Evolutionary conservation across 2,113 vertebrate genomes (phyloP).

Genomic region (Hyaena hyaena): DNA sequence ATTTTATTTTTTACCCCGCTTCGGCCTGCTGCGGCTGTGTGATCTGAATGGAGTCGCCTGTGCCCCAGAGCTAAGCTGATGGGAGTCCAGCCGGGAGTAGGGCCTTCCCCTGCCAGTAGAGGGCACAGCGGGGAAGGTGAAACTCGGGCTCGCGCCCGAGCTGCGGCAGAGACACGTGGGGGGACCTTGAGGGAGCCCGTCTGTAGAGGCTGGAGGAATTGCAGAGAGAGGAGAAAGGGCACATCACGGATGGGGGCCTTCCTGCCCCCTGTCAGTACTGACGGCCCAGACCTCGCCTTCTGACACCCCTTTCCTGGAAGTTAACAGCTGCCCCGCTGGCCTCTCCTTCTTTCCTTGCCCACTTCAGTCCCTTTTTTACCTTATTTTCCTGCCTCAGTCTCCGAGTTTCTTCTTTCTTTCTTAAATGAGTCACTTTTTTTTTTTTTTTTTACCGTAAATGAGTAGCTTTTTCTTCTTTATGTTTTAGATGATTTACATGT

Average conservation of each 20-base stretch:
- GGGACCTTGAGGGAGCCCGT: fast-evolving
- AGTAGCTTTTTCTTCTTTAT: not conserved
- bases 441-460: not conserved
- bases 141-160: fast-evolving
- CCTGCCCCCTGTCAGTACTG: not conserved
- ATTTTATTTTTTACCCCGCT: not conserved
- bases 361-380: not conserved
- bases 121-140: not conserved
- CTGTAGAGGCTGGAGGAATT: not conserved
- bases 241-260: fast-evolving
- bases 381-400: not conserved
- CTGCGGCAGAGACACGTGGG: not conserved
- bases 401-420: not conserved
- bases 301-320: fast-evolving
- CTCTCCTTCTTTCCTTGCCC: not conserved
- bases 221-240: too few relatives aligned
- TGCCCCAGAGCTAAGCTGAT: not conserved
- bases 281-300: fast-evolving
- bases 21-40: not conserved
- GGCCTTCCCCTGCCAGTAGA: not conserved
- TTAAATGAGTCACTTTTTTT: not conserved
- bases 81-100: not conserved
- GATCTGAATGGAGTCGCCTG: not conserved
- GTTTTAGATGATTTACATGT: not conserved
- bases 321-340: fast-evolving